Evolutionary conservation across 2,797 vertebrate genomes (phyloP), one percentile per base, ranked within the genome.

Genomic region (Distichodus sexfasciatus): DNA sequence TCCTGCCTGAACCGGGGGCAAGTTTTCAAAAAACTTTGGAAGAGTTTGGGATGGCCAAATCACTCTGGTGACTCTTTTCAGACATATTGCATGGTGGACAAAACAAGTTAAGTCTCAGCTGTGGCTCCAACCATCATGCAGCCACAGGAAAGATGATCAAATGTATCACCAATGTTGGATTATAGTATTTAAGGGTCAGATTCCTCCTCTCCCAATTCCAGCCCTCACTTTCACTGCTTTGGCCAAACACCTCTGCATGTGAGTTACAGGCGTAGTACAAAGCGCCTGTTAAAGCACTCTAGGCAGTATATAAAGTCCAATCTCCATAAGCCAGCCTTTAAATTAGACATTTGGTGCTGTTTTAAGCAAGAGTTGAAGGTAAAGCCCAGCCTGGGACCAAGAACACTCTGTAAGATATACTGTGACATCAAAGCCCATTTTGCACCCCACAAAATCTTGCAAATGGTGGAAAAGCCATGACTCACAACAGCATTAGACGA

Each of bases 341-440:
- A 87, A 87, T 85, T 79, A 83, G 77, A 83, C 67, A 2, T 76
- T 83, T 70, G 76, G 74, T 80, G 66, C 68, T 71, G 73, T 69
- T 81, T 82, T 86, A 80, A 85, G 75, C 82, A 65, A 79, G 83
- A 84, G 75, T 79, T 83, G 78, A 80, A 80, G 69, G 77, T 72
- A 82, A 57, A 81, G 76, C 79, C 69, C 82, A 67, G 74, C 71
- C 81, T 80, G 69, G 75, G 69, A 76, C 48, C 73, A 66, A 60
- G 60, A 53, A 24, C 82, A 83, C 82, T 88, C 84, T 83, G 29
- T 55, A 82, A 86, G 86, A 89, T 87, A 84, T 87, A 87, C 69
- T 79, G 67, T 71, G 79, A 84, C 84, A 86, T 88, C 84, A 85
- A 84, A 85, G 78, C 75, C 73, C 75, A 72, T 79, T 77, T 79